These are phyloP conservation scores for Triops cancriformis DNA, from an alignment of 1,140 invertebrate species.

Conservation along the genomic window DNA sequence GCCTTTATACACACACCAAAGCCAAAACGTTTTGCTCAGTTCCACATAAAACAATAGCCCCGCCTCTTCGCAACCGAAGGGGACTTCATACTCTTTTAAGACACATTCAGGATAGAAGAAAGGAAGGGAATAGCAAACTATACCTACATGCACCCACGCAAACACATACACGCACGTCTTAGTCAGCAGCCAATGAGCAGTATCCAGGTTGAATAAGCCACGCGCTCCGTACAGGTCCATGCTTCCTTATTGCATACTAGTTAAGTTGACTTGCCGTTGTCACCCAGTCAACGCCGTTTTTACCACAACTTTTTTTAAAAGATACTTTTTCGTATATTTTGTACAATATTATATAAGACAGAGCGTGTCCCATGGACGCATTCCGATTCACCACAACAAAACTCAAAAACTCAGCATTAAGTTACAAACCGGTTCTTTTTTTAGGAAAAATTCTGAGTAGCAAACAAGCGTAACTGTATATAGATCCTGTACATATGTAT, in stretches of 20 bases:
- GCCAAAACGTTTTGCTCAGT: no score
- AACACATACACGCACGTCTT: neutral
- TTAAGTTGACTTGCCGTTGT: neutral
- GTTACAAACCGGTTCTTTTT: no score
- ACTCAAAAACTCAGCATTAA: neutral
- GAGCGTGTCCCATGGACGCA: neutral
- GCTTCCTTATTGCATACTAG: constrained; percentile 13
- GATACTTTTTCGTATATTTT: neutral
- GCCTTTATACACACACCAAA: neutral
- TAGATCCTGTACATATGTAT: neutral
- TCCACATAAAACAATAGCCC: no score
- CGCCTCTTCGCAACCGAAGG: neutral
- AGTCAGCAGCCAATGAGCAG: constrained; percentile 7
- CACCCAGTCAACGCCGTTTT: neutral
- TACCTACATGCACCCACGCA: neutral
- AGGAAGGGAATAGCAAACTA: neutral
- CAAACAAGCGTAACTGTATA: neutral
- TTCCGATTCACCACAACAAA: neutral
- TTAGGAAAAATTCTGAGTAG: neutral
- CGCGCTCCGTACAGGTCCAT: neutral
- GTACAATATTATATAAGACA: neutral
- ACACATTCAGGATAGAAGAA: neutral
- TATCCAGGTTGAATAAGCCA: constrained; percentile 9
- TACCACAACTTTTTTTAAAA: neutral
- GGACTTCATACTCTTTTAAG: neutral